Conservation (phyloP, 2,113 vertebrate species). For the Ailurus styani region DNA sequence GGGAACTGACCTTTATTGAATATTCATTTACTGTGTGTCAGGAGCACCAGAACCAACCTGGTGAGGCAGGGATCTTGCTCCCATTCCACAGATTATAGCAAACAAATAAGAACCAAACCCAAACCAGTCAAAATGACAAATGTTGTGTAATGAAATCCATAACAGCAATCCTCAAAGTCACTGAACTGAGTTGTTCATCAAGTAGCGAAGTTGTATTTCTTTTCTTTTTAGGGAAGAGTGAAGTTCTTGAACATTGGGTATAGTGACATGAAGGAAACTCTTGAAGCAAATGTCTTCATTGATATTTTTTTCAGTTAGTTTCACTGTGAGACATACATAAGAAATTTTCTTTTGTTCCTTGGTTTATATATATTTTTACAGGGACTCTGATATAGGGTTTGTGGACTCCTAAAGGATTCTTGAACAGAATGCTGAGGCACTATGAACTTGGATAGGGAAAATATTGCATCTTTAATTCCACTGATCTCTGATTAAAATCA, state of each 20-base stretch:
- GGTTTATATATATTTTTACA: not conserved
- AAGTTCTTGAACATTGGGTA: not conserved
- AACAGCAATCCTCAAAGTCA: not conserved
- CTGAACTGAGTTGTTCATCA: not conserved
- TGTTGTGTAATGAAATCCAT: not conserved
- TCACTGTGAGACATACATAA: not conserved
- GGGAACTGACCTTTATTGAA: not conserved
- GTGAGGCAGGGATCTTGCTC: not conserved
- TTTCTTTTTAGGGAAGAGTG: not conserved
- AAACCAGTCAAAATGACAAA: not conserved
- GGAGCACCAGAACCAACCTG: not conserved
- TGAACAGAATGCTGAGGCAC: not conserved
- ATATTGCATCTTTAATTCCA: not conserved
- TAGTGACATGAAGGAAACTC: not conserved
- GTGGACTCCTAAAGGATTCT: not conserved
- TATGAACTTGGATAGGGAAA: not conserved
- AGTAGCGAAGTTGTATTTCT: not conserved
- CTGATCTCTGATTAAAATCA: not conserved
- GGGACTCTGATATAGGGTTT: not conserved
- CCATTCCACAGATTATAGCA: not conserved
- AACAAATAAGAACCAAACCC: not conserved
- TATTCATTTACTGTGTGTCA: not conserved
- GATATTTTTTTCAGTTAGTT: not conserved
- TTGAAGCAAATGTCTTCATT: not conserved
- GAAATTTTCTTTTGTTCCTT: not conserved